A percentile compares a stretch with the other conserved stretches of the same genome.
These are phyloP conservation scores for Phyllostomus discolor DNA, from an alignment of 2,113 vertebrate species.

Conservation along the genomic window DNA sequence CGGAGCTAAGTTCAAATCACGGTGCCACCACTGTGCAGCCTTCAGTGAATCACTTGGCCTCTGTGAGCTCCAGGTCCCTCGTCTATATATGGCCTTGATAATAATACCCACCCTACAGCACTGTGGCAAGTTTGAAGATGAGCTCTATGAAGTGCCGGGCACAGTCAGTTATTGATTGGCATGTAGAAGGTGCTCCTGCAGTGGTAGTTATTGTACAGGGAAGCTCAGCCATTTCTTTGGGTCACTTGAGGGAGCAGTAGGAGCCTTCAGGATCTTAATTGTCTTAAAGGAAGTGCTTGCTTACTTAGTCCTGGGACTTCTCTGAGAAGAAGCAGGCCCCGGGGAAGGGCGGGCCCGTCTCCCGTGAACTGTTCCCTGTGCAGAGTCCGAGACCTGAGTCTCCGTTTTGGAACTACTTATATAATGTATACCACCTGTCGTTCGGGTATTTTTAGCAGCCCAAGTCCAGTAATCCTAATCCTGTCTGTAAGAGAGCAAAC, in stretches of 20 bases:
- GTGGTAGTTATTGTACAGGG: not conserved
- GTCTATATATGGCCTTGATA: not conserved
- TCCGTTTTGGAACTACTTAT: conserved; percentile 64
- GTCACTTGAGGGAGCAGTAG: not conserved
- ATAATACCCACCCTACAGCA: not conserved
- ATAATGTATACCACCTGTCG: conserved; percentile 72
- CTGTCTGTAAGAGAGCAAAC: conserved; percentile 70
- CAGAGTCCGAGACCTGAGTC: conserved; percentile 41
- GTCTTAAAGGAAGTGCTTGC: conserved; percentile 14
- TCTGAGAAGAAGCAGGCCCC: not conserved
- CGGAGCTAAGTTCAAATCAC: not conserved
- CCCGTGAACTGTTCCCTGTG: conserved; percentile 45
- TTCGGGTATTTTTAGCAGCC: conserved; percentile 70
- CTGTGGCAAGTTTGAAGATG: not conserved
- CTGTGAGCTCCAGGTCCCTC: not conserved
- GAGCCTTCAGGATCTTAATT: not conserved
- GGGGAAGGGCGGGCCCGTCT: conserved; percentile 13
- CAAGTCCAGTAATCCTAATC: conserved; percentile 64
- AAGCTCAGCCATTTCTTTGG: not conserved
- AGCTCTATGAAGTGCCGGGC: not conserved
- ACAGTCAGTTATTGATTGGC: not conserved
- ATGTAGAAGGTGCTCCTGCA: not conserved
- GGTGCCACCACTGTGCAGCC: not conserved
- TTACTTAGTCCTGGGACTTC: conserved; percentile 1
- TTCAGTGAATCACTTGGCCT: conserved; percentile 35